A percentile compares a stretch with the other conserved stretches of the same genome.
These are phyloP conservation scores for Caenorhabditis sp. DNA, from an alignment of 2,888 invertebrate species.

Conservation along the genomic window DNA sequence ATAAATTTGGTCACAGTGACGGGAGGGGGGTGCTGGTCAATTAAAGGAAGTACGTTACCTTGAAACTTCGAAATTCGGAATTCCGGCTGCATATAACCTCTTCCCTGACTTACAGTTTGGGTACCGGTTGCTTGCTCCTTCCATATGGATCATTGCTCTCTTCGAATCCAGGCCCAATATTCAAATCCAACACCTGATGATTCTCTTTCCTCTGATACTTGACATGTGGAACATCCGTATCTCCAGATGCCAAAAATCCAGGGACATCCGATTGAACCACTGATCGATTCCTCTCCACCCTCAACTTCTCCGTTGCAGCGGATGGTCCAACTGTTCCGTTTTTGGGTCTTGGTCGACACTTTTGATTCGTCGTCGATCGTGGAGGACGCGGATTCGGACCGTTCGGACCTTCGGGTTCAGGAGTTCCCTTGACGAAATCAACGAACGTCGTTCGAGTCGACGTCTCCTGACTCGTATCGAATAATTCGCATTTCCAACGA, in stretches of 20 bases:
- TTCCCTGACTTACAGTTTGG: conserved; percentile 20
- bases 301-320: conserved; percentile 26
- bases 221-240: conserved; percentile 12
- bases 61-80: not conserved
- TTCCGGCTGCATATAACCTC: not conserved
- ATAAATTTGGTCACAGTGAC: too few relatives aligned
- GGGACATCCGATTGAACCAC: conserved; percentile 26
- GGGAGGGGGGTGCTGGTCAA: too few relatives aligned
- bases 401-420: conserved; percentile 7
- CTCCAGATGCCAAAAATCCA: not conserved
- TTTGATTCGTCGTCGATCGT: conserved; percentile 27
- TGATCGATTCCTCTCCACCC: conserved; percentile 15
- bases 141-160: conserved; percentile 55
- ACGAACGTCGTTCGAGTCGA: conserved; percentile 32
- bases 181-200: conserved; percentile 38
- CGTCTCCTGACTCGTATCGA: conserved; percentile 45
- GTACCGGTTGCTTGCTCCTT: conserved; percentile 39
- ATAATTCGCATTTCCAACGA: conserved; percentile 56
- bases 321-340: conserved; percentile 40
- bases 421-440: conserved; percentile 20
- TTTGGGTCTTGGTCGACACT: conserved; percentile 46
- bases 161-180: conserved; percentile 59
- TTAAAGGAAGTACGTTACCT: too few relatives aligned
- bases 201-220: conserved; percentile 44
- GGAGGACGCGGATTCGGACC: conserved; percentile 13